These are phyloP conservation scores for Drosophila austrosaltans DNA, from an alignment of 2,888 invertebrate genomes.

Conservation along the genomic window DNA sequence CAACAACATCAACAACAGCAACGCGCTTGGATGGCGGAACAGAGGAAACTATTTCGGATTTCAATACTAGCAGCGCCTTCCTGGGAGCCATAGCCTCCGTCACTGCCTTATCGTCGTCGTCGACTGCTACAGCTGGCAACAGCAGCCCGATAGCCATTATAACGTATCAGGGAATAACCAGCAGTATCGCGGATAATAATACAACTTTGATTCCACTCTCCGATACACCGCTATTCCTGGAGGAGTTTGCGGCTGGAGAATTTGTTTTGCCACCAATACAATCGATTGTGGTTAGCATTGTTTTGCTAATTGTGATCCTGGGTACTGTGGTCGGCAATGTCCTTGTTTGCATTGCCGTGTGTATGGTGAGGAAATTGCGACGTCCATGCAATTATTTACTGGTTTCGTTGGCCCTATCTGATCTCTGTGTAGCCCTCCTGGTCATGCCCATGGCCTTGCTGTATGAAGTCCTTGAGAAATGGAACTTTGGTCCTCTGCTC, in stretches of 20 bases:
- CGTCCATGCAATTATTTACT: slow-evolving; percentile 95
- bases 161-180: slow-evolving; percentile 52
- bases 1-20: slow-evolving; percentile 34
- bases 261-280: slow-evolving; percentile 81
- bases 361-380: slow-evolving; percentile 95
- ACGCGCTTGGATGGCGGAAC: slow-evolving; percentile 34
- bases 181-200: slow-evolving; percentile 68
- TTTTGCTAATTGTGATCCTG: slow-evolving; percentile 90
- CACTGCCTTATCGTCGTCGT: slow-evolving; percentile 17
- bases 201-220: slow-evolving; percentile 54
- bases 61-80: slow-evolving; percentile 64
- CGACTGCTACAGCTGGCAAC: slow-evolving; percentile 29
- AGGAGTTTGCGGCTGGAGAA: slow-evolving; percentile 55
- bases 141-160: slow-evolving; percentile 61
- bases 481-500: slow-evolving; percentile 96
- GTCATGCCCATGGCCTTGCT: slow-evolving; percentile 99
- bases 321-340: slow-evolving; percentile 95
- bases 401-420: slow-evolving; percentile 97
- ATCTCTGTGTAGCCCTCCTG: slow-evolving; percentile 96
- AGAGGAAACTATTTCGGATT: slow-evolving; percentile 41
- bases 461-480: slow-evolving; percentile 95
- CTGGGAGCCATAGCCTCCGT: slow-evolving; percentile 55
- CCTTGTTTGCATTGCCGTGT: slow-evolving; percentile 97
- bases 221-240: slow-evolving; percentile 53
- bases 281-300: slow-evolving; percentile 88